These are phyloP conservation scores for Thymelicus lineola DNA, from an alignment of 2,888 invertebrate species.

Conservation along the genomic window DNA sequence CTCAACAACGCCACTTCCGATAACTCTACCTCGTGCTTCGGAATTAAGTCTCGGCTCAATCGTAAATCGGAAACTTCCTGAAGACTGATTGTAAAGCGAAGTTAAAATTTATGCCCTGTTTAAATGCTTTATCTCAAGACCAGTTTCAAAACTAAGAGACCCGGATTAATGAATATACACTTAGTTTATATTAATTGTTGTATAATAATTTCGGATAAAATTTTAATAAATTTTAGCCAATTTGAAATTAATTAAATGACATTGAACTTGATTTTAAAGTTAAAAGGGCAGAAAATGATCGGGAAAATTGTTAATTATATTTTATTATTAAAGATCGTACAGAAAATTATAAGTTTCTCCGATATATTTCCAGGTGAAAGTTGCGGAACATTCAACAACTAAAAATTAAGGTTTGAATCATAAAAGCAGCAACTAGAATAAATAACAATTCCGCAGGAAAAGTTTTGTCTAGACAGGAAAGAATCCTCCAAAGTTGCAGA, in stretches of 20 bases:
- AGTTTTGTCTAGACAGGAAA: conserved; percentile 38
- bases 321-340: neutral
- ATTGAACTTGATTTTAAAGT: too few relatives aligned
- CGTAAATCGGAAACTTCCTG: conserved; percentile 46
- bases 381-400: conserved; percentile 5
- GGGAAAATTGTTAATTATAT: too few relatives aligned
- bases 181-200: conserved; percentile 18
- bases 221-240: too few relatives aligned
- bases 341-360: neutral
- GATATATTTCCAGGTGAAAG: neutral
- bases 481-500: conserved; percentile 36
- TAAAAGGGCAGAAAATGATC: too few relatives aligned
- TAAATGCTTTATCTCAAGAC: conserved; percentile 40
- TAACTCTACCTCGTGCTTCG: conserved; percentile 18
- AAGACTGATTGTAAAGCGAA: conserved; percentile 41
- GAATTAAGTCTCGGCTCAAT: conserved; percentile 38
- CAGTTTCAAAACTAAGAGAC: conserved; percentile 39
- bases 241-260: too few relatives aligned
- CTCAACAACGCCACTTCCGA: conserved; percentile 27
- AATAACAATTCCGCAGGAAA: conserved; percentile 33
- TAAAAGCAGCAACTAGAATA: conserved; percentile 31
- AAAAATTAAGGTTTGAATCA: conserved; percentile 22
- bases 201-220: too few relatives aligned
- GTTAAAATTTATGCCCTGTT: conserved; percentile 46
- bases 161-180: conserved; percentile 12